phyloP scores from a whole-genome alignment of 2,113 vertebrate genomes.

The Eurypyga helias region DNA sequence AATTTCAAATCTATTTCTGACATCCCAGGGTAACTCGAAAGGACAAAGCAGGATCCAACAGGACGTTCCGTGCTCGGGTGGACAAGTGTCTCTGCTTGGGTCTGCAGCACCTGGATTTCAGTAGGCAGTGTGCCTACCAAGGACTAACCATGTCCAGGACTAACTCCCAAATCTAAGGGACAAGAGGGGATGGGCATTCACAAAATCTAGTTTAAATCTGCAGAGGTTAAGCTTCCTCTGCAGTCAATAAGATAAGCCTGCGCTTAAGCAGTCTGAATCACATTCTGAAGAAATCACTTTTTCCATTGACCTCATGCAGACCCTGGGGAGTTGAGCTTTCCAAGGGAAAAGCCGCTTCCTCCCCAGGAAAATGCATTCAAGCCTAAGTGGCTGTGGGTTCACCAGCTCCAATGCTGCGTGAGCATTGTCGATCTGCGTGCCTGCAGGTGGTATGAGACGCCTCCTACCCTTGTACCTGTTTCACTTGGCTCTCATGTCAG shows the following conservation, averaged over 20 bases:
- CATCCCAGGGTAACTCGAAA: not conserved
- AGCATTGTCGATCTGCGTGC: not conserved
- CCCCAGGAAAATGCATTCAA: slow-evolving; percentile 38
- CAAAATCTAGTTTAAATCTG: not conserved
- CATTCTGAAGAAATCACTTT: slow-evolving; percentile 53
- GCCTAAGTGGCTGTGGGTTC: not conserved
- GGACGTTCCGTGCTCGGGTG: not conserved
- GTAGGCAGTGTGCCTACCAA: not conserved
- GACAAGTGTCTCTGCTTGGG: not conserved
- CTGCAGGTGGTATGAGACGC: slow-evolving; percentile 26
- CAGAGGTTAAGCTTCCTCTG: not conserved
- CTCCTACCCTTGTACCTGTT: slow-evolving; percentile 23
- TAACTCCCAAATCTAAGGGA: not conserved
- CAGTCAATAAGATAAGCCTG: slow-evolving; percentile 3
- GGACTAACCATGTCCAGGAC: not conserved
- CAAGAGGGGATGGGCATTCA: not conserved
- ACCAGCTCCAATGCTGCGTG: not conserved
- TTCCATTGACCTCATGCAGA: slow-evolving; percentile 56
- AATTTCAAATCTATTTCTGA: not conserved
- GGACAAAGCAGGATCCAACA: not conserved
- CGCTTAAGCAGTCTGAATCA: slow-evolving; percentile 17
- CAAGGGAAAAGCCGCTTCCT: slow-evolving; percentile 65
- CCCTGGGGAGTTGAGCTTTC: slow-evolving; percentile 51
- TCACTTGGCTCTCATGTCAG: not conserved
- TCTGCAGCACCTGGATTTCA: not conserved